Conservation (phyloP, 2,888 invertebrate genomes). For the Agrotis exclamationis region DNA sequence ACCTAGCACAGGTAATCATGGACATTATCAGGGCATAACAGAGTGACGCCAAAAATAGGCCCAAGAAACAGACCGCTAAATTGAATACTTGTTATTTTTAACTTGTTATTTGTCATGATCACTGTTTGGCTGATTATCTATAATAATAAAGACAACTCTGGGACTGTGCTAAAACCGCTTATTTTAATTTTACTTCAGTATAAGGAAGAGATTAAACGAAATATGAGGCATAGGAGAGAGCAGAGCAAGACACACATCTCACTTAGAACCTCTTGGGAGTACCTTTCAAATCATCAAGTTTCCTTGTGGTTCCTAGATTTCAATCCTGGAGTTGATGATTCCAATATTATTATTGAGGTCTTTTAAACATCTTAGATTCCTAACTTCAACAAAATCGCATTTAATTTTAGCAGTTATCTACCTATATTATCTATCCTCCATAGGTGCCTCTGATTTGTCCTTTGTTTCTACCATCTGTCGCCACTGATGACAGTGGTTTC, state of each 20-base stretch:
- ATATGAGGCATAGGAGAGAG: no score
- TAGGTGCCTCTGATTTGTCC: not conserved
- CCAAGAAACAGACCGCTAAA: slow-evolving; percentile 17
- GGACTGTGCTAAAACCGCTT: no score
- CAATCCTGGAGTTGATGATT: not conserved
- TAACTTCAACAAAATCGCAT: no score
- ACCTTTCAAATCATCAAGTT: no score
- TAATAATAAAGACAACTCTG: not conserved
- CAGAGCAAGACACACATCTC: no score
- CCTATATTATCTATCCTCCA: not conserved
- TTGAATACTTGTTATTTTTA: not conserved
- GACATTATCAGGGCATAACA: slow-evolving; percentile 34
- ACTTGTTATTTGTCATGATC: slow-evolving; percentile 3
- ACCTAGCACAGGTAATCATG: slow-evolving; percentile 16
- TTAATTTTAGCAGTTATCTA: no score
- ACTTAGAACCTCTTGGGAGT: no score
- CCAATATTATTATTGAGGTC: no score
- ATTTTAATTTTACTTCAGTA: no score
- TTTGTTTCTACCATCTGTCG: slow-evolving; percentile 32
- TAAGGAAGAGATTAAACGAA: no score
- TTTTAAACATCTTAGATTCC: no score
- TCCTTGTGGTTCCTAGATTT: not conserved
- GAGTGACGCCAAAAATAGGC: slow-evolving; percentile 6
- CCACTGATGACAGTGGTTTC: slow-evolving; percentile 46
- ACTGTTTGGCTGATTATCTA: not conserved